phyloP scores from a whole-genome alignment of 2,797 vertebrate genomes.

The Brachyalestes nurse region DNA sequence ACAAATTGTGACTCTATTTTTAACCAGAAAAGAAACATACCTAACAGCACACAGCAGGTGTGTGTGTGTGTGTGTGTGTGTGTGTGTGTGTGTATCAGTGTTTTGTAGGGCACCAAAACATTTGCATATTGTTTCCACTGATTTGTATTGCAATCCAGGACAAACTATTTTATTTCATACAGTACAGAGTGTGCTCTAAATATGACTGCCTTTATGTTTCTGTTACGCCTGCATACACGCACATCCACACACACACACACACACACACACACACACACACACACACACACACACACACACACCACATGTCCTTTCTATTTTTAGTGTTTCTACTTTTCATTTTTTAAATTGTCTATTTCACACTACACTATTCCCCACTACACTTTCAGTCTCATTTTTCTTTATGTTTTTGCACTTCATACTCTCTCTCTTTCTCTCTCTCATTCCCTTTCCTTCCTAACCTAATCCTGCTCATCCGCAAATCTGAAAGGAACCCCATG shows the following conservation, averaged over 20 bases:
- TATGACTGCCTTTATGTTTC: not conserved
- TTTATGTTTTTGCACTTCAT: no score
- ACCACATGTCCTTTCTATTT: not conserved
- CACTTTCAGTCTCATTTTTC: not conserved
- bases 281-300: no score
- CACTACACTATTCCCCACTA: not conserved
- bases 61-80: not conserved
- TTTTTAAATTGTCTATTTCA: not conserved
- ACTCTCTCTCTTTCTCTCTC: not conserved
- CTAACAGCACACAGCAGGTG: not conserved
- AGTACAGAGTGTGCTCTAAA: not conserved
- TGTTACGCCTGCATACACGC: not conserved
- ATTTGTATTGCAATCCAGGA: conserved; percentile 12
- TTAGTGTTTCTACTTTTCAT: not conserved
- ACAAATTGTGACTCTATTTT: no score
- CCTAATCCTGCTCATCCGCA: not conserved
- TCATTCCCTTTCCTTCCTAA: not conserved
- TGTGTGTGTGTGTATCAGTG: not conserved
- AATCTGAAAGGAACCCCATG: not conserved
- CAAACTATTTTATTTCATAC: not conserved
- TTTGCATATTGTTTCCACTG: conserved; percentile 13
- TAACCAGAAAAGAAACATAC: no score
- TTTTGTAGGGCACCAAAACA: not conserved
- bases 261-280: not conserved
- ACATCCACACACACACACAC: not conserved